Conservation (phyloP, 2,113 vertebrate genomes). For the Athene noctua region DNA sequence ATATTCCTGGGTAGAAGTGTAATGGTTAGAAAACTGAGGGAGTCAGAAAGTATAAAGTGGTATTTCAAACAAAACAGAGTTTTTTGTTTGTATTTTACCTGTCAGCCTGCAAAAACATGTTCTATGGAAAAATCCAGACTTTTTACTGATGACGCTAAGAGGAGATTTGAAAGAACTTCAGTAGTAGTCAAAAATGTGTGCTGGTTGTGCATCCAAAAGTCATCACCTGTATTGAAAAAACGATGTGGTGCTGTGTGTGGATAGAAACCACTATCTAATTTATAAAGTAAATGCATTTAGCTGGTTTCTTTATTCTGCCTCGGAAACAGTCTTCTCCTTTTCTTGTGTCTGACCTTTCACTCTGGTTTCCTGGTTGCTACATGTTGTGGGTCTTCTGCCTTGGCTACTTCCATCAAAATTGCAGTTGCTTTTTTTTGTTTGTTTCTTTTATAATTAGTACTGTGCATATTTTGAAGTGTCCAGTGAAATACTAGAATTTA, state of each 20-base stretch:
- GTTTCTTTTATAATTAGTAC: neutral
- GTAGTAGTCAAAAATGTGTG: neutral
- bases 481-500: neutral
- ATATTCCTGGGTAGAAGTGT: neutral
- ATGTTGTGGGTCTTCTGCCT: neutral
- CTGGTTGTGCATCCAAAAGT: neutral
- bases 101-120: neutral
- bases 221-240: neutral
- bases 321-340: neutral
- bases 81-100: neutral
- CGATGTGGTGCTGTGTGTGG: rapidly evolving
- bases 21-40: neutral
- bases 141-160: neutral
- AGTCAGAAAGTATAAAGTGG: neutral
- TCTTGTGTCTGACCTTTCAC: neutral
- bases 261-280: neutral
- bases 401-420: neutral
- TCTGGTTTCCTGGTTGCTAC: neutral
- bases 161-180: neutral
- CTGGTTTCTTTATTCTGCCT: neutral
- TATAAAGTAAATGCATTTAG: neutral
- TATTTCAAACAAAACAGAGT: neutral
- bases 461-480: neutral
- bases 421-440: neutral
- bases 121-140: neutral